Conservation (phyloP, 2,113 vertebrate species). For the Sialia sialis region DNA sequence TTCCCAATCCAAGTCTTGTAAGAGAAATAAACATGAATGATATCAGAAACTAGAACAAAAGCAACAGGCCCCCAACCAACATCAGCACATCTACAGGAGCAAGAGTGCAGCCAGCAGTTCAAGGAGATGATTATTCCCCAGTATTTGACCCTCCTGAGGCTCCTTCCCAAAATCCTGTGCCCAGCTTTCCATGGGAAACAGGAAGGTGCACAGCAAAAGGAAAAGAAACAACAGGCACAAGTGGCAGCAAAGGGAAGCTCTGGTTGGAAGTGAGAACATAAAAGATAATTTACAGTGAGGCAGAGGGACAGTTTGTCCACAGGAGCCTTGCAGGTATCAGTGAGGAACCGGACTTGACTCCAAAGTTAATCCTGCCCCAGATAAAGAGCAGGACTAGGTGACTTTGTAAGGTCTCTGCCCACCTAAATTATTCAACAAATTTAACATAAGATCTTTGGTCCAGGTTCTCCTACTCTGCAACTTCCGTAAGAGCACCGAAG, state of each 20-base stretch:
- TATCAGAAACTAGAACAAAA: constrained; percentile 47
- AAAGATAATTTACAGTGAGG: not conserved
- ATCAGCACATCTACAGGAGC: not conserved
- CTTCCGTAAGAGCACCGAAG: not conserved
- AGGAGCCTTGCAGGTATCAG: not conserved
- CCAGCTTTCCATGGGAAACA: not conserved
- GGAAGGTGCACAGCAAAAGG: not conserved
- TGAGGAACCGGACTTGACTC: not conserved
- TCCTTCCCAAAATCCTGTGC: not conserved
- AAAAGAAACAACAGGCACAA: not conserved
- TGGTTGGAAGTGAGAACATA: not conserved
- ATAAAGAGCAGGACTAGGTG: not conserved
- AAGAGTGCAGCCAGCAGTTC: not conserved
- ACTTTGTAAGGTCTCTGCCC: not conserved
- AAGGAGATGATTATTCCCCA: not conserved
- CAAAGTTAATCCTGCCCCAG: not conserved
- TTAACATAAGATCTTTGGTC: not conserved
- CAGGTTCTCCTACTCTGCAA: not conserved
- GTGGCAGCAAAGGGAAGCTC: not conserved
- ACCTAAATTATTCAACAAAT: not conserved
- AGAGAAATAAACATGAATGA: constrained; percentile 67
- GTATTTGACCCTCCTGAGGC: not conserved
- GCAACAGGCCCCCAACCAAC: constrained; percentile 33
- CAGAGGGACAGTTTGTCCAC: not conserved
- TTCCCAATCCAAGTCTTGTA: constrained; percentile 98